These are phyloP conservation scores for Eubasilissa splendida DNA, from an alignment of 2,888 invertebrate species.

Conservation along the genomic window DNA sequence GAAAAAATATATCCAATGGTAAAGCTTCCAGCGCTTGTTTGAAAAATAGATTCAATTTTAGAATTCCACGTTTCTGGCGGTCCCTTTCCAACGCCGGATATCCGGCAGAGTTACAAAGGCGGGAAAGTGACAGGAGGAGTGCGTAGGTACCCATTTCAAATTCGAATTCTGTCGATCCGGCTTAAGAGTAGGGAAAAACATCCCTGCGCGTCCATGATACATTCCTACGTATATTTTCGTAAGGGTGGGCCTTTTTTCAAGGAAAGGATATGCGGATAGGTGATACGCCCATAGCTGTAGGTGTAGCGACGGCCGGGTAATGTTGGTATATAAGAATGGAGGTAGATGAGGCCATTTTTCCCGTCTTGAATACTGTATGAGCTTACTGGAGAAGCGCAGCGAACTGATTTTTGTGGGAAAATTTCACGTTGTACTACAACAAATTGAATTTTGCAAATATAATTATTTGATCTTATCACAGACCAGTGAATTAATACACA, in stretches of 20 bases:
- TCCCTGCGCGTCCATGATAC: slow-evolving; percentile 19
- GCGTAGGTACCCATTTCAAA: slow-evolving; percentile 50
- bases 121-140: slow-evolving; percentile 51
- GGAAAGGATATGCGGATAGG: slow-evolving; percentile 52
- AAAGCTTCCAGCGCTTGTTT: slow-evolving; percentile 36
- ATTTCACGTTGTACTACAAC: too few relatives aligned
- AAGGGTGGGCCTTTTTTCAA: slow-evolving; percentile 28
- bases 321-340: slow-evolving; percentile 2
- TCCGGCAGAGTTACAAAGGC: slow-evolving; percentile 41
- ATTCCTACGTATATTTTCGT: slow-evolving; percentile 38
- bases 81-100: slow-evolving; percentile 36
- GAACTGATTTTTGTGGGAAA: slow-evolving; percentile 1
- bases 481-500: too few relatives aligned
- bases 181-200: slow-evolving; percentile 56
- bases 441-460: too few relatives aligned
- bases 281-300: slow-evolving; percentile 51
- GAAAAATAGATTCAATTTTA: slow-evolving; percentile 55
- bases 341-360: slow-evolving; percentile 50
- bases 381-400: slow-evolving; percentile 44
- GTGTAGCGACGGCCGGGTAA: background rate
- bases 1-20: slow-evolving; percentile 35
- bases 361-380: slow-evolving; percentile 56
- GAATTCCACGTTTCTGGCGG: slow-evolving; percentile 51
- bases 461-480: too few relatives aligned
- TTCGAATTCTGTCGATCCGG: slow-evolving; percentile 58